These are phyloP conservation scores for Dendropsophus ebraccatus DNA, from an alignment of 2,113 vertebrate species.

Conservation along the genomic window DNA sequence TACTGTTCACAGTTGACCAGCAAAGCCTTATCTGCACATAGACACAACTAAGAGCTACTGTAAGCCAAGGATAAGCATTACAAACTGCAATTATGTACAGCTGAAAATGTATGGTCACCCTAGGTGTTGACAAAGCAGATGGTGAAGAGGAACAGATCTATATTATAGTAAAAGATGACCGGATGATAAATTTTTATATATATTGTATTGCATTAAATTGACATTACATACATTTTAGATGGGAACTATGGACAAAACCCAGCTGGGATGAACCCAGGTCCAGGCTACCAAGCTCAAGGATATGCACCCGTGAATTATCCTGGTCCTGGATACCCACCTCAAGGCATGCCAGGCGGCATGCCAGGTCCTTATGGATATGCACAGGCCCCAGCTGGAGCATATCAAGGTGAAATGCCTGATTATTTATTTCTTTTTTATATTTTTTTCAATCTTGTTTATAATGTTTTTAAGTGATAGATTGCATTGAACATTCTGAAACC, in stretches of 20 bases:
- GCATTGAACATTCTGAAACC: not conserved
- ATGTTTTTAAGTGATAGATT: too few relatives aligned
- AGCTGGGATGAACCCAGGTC: constrained; percentile 8
- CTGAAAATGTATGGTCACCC: too few relatives aligned
- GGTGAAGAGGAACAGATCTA: too few relatives aligned
- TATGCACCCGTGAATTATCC: constrained; percentile 12
- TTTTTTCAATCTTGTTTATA: too few relatives aligned
- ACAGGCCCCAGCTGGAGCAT: not conserved
- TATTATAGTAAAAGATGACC: too few relatives aligned
- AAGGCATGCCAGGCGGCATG: not conserved
- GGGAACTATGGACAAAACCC: not conserved
- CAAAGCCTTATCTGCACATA: too few relatives aligned
- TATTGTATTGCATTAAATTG: not conserved
- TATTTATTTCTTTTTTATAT: not conserved
- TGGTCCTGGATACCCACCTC: constrained; percentile 4
- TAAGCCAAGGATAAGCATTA: too few relatives aligned
- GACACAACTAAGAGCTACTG: too few relatives aligned
- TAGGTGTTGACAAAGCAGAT: too few relatives aligned
- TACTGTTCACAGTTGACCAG: too few relatives aligned
- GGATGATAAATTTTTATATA: not conserved
- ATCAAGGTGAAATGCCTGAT: constrained; percentile 1
- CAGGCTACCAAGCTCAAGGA: not conserved
- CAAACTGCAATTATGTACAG: too few relatives aligned
- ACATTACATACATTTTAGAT: not conserved
- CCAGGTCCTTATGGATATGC: constrained; percentile 26